These are phyloP conservation scores for Diphyllodes magnificus DNA, from an alignment of 2,113 vertebrate genomes.

Conservation along the genomic window DNA sequence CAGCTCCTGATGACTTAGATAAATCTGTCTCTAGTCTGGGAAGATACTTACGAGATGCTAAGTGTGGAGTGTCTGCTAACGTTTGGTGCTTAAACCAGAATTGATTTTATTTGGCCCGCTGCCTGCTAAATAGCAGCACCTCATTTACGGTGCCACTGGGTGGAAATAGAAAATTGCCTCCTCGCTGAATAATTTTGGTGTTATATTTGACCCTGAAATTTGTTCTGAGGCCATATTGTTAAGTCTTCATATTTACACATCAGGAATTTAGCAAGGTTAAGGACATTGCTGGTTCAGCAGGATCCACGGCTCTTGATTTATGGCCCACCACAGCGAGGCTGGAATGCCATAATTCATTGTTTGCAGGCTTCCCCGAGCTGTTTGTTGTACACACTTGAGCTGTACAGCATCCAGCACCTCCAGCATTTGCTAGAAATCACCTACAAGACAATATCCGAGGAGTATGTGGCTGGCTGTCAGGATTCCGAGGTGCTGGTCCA, in stretches of 20 bases:
- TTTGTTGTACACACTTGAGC: not conserved
- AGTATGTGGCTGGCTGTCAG: not conserved
- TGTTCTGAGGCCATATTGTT: not conserved
- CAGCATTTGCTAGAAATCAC: not conserved
- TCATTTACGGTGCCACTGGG: not conserved
- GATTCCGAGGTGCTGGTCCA: not conserved
- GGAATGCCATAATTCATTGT: not conserved
- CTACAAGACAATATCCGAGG: not conserved
- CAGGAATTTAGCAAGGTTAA: conserved; percentile 35
- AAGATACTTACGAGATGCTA: not conserved
- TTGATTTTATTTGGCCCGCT: conserved; percentile 12
- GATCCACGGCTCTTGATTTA: not conserved
- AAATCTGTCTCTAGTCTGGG: not conserved
- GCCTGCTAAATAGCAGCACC: not conserved
- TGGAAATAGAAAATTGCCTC: not conserved
- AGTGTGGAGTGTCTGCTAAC: not conserved
- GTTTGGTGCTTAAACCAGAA: not conserved
- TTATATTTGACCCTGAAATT: conserved; percentile 8
- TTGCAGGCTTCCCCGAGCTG: not conserved
- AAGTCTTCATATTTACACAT: conserved; percentile 8
- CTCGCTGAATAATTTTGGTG: not conserved
- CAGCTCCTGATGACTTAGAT: not conserved
- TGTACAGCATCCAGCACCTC: not conserved
- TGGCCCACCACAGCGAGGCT: not conserved
- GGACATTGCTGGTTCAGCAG: conserved; percentile 42